Evolutionary conservation across 2,888 invertebrate genomes (phyloP).

Genomic region (Physocephala rufipes): DNA sequence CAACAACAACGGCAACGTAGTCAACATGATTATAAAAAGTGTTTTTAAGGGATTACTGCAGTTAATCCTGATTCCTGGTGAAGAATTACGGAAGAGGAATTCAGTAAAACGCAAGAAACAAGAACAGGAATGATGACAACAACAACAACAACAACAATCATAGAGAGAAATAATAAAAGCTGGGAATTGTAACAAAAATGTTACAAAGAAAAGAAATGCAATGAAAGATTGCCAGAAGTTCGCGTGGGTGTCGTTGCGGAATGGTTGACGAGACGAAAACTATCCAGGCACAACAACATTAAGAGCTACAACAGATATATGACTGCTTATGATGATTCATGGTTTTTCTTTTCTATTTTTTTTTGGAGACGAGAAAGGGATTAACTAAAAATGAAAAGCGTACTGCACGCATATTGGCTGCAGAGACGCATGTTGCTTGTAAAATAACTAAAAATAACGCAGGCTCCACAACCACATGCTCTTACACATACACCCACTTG

Average conservation of each 20-base stretch:
- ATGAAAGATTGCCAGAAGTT: no score
- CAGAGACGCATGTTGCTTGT: conserved; percentile 34
- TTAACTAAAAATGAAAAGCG: conserved; percentile 43
- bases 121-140: conserved; percentile 9
- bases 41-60: conserved; percentile 17
- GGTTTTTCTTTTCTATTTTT: no score
- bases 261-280: no score
- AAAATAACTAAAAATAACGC: conserved; percentile 22
- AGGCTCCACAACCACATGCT: conserved; percentile 15
- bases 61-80: conserved; percentile 23
- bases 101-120: no score
- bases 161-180: background rate
- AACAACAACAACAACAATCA: conserved; percentile 9
- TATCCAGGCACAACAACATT: no score
- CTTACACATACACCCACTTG: background rate
- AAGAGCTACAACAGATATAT: no score
- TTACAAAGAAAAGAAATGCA: no score
- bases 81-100: background rate
- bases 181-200: background rate
- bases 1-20: background rate
- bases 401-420: conserved; percentile 36
- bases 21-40: conserved; percentile 2
- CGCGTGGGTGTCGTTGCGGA: no score
- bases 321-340: conserved; percentile 22
- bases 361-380: conserved; percentile 33